phyloP scores from a whole-genome alignment of 2,113 vertebrate genomes.

The Tenebrosternarchus preto region DNA sequence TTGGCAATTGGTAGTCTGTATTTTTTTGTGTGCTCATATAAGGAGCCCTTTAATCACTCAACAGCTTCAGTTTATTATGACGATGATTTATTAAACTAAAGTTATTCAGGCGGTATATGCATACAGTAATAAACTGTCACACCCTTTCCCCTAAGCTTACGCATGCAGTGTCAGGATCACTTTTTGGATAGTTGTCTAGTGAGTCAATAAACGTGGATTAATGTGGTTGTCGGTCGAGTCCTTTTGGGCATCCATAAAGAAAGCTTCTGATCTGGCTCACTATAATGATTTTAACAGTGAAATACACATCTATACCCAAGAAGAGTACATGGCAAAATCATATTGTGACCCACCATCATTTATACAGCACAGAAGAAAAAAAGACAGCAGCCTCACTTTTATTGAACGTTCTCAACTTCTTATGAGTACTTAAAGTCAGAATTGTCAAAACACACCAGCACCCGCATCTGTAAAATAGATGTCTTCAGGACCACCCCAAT shows the following conservation, averaged over 20 bases:
- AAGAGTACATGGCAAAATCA: not conserved
- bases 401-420: conserved; percentile 12
- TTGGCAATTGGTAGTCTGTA: not conserved
- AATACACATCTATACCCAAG: not conserved
- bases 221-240: not conserved
- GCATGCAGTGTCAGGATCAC: not conserved
- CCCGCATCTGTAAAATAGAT: conserved; percentile 30
- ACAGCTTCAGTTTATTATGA: not conserved
- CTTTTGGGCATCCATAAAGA: not conserved
- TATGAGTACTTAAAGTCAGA: conserved; percentile 26
- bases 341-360: not conserved
- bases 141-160: not conserved
- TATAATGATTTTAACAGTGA: not conserved
- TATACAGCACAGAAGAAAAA: not conserved
- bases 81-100: not conserved
- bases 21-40: conserved; percentile 13
- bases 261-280: not conserved
- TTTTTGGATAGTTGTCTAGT: not conserved
- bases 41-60: not conserved
- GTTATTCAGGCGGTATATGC: too few relatives aligned
- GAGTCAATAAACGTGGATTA: not conserved
- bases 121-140: not conserved
- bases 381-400: not conserved
- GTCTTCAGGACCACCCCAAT: conserved; percentile 30
- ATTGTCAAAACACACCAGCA: conserved; percentile 43